Base-by-base conservation (phyloP, 1,140 invertebrate species). In the Agraylea sexmaculata region DNA sequence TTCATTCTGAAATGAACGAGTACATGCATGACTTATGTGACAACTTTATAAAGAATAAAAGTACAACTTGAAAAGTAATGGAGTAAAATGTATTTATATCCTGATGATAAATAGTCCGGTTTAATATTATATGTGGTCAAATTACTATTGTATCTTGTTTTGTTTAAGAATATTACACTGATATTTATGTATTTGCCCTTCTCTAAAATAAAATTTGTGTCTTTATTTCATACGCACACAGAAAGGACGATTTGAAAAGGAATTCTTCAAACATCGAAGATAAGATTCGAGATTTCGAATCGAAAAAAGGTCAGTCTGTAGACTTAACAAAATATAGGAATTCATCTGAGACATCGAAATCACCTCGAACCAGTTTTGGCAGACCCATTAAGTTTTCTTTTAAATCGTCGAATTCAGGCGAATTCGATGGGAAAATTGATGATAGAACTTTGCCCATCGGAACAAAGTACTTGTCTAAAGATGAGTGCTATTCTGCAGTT, bases 211-310 rank as follows among this genome's bases (percentile, higher is more conserved):
- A n/a, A n/a, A n/a, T n/a, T 27, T 34, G 36, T 33, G 36, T 33
- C 15, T 47, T 47, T 47, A 42, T 28, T 47, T 30, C 37, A 27
- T 21, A 39, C 44, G 35, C 35, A 37, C 38, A 35, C 44, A 47
- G 46, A 47, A 49, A 49, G 36, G 47, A 45, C 19, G 47, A 49
- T 21, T 41, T 49, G 40, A 45, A 49, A 49, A 15, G 47, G 40
- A 49, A 49, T 33, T 49, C 47, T 8, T 49, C 47, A 13, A 49
- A 49, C 36, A 49, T 49, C 12, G 47, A 49, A 49, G 47, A 49
- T n/a, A 49, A 49, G 37, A 49, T 49, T 16, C 39, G 37, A 34
- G 47, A 49, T 41, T 49, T 45, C 12, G 47, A 49, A 40, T 43
- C 40, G 17, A 18, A 37, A 25, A 40, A 40, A 15, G 37, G 32